phyloP scores from a whole-genome alignment of 2,888 invertebrate genomes.

The Meteorus colon region DNA sequence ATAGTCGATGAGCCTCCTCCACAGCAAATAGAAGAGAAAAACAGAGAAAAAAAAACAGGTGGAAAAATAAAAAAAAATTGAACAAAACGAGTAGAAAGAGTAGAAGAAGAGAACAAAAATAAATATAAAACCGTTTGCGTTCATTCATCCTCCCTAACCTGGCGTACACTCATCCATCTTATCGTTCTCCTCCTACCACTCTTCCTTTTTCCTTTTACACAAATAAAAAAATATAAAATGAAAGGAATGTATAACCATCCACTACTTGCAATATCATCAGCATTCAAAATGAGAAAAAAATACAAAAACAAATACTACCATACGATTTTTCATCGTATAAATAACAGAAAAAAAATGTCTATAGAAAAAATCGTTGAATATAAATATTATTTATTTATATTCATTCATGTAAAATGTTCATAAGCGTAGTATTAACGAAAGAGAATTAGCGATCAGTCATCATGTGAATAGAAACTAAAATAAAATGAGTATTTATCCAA shows the following conservation, averaged over 20 bases:
- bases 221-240: no score
- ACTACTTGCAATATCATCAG: background rate
- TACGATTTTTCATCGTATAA: background rate
- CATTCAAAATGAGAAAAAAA: background rate
- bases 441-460: background rate
- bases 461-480: background rate
- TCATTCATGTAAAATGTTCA: background rate
- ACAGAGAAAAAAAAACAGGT: background rate
- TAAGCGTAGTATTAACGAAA: background rate
- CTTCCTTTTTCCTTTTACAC: background rate
- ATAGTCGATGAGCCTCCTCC: conserved; percentile 36
- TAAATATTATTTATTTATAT: background rate
- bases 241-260: background rate
- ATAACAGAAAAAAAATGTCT: background rate
- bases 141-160: conserved; percentile 7
- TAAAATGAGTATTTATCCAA: background rate
- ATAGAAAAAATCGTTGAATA: no score
- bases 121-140: background rate
- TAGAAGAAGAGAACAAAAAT: no score
- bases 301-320: background rate
- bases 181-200: background rate
- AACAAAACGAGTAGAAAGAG: conserved; percentile 1
- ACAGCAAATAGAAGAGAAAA: conserved; percentile 14
- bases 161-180: conserved; percentile 10
- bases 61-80: background rate